Base-by-base conservation (phyloP, 2,797 vertebrate genomes). In the Chloroceryle inda region DNA sequence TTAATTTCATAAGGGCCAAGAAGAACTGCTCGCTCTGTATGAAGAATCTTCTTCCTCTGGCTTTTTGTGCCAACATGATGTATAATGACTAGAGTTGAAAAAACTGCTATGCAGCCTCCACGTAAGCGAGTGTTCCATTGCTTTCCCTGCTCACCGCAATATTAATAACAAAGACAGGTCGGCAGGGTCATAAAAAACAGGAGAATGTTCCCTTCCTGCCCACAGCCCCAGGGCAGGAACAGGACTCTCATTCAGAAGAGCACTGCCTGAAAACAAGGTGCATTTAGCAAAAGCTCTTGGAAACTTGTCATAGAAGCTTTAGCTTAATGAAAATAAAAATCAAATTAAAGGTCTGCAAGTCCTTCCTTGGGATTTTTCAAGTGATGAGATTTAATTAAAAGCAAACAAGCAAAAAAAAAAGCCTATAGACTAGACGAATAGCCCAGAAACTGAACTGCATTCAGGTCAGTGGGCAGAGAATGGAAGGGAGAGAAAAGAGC, bases 1-100 rank as follows among this genome's bases (percentile, higher is more conserved):
- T 96, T 97, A 95, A 94, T 96, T 96, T 97, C 94, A 72, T 72
- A 59, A 96, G 61, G 78, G 35, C 73, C 66, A 95, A 95, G 85
- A 96, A 96, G 78, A 93, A 97, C 75, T 47, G 80, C 85, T 92
- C 37, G 23, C 76, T 95, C 81, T 85, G 58, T 63, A 33, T 47
- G 89, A 96, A 86, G 85, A 80, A 94, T 92, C 95, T 80, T 81
- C 78, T 72, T 91, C 89, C 79, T 78, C 56, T 11, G 49, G 45
- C 49, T 20, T 89, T 92, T 61, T 18, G 55, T 72, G 78, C 88
- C 89, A 88, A 72, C 49, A 15, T 7, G 8, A 82, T 33, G 4
- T 37, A 33, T 42, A 44, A 94, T 23, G 37, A 33, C 23, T 47
- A 8, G 82, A 80, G 58, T 52, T 77, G 29, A 50, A 71, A 85